Evolutionary conservation across 2,113 vertebrate genomes (phyloP).

Genomic region (Panthera leo): DNA sequence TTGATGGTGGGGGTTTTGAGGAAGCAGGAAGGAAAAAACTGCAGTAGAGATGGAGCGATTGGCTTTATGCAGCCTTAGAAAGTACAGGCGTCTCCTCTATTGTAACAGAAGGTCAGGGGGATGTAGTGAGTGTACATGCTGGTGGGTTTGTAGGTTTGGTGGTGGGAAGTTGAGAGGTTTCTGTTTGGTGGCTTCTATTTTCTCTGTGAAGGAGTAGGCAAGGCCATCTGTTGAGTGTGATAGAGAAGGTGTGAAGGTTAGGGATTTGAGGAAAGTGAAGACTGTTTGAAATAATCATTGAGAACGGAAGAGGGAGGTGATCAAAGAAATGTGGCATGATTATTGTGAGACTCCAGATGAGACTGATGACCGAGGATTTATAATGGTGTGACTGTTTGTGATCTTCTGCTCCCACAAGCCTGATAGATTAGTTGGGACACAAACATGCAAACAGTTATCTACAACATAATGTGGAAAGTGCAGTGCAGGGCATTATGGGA

Average conservation of each 20-base stretch:
- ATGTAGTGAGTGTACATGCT: neutral
- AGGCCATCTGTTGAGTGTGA: constrained; percentile 57
- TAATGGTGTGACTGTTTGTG: neutral
- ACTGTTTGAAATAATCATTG: constrained; percentile 43
- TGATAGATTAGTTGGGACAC: neutral
- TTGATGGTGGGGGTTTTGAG: neutral
- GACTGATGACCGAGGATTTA: neutral
- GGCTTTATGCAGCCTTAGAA: neutral
- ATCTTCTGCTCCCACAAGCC: neutral
- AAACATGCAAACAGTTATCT: neutral
- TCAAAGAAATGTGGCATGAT: neutral
- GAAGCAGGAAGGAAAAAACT: neutral
- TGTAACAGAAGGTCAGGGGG: neutral
- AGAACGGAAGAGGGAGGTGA: neutral
- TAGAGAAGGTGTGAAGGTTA: constrained; percentile 51
- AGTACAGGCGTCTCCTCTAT: neutral
- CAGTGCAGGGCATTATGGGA: neutral
- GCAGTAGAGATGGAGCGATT: neutral
- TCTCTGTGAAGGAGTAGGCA: constrained; percentile 61
- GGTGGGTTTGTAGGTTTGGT: neutral
- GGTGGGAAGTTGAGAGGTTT: constrained; percentile 16
- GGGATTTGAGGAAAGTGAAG: constrained; percentile 41
- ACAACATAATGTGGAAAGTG: neutral
- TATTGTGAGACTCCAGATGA: neutral
- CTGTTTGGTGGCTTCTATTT: constrained; percentile 60